A percentile compares a stretch with the other conserved stretches of the same genome.
Evolutionary conservation across 2,113 vertebrate species (phyloP).

Genomic region (Garra rufa): DNA sequence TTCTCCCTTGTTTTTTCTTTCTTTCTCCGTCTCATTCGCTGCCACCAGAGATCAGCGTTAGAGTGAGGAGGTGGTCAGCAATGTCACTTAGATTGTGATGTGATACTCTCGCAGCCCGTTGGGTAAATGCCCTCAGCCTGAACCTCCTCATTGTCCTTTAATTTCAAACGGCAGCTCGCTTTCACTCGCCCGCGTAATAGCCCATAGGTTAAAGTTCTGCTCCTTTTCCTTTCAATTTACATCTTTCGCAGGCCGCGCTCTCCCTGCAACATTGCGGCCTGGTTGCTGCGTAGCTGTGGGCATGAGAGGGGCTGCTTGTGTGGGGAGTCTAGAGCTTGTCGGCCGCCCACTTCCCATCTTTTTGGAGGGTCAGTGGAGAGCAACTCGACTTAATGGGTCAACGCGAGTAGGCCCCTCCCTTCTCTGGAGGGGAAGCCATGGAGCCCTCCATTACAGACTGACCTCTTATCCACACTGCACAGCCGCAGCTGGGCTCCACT

Average conservation of each 20-base stretch:
- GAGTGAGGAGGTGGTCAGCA: slow-evolving; percentile 67
- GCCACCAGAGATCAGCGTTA: slow-evolving; percentile 74
- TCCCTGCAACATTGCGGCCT: slow-evolving; percentile 60
- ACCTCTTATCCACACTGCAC: slow-evolving; percentile 68
- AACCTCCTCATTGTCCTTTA: slow-evolving; percentile 71
- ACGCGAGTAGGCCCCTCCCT: slow-evolving; percentile 73
- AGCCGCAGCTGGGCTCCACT: slow-evolving; percentile 68
- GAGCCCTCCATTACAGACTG: slow-evolving; percentile 76
- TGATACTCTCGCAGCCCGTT: slow-evolving; percentile 72
- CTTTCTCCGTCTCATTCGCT: slow-evolving; percentile 62
- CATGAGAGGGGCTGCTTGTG: slow-evolving; percentile 66
- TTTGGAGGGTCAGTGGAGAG: slow-evolving; percentile 75
- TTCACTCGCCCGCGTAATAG: slow-evolving; percentile 71
- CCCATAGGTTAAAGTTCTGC: slow-evolving; percentile 75
- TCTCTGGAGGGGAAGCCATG: slow-evolving; percentile 71
- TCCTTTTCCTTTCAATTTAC: slow-evolving; percentile 77
- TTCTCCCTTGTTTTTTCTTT: slow-evolving; percentile 48
- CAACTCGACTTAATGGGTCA: slow-evolving; percentile 82
- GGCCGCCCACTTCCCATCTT: slow-evolving; percentile 68
- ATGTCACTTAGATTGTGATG: slow-evolving; percentile 78
- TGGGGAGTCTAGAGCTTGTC: slow-evolving; percentile 58
- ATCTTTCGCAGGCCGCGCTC: slow-evolving; percentile 66
- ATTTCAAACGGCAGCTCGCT: slow-evolving; percentile 75
- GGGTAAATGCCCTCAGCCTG: slow-evolving; percentile 73
- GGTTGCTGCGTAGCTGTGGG: slow-evolving; percentile 56